Conservation (phyloP, 1,140 invertebrate genomes). For the Drosophila micromelanica region DNA sequence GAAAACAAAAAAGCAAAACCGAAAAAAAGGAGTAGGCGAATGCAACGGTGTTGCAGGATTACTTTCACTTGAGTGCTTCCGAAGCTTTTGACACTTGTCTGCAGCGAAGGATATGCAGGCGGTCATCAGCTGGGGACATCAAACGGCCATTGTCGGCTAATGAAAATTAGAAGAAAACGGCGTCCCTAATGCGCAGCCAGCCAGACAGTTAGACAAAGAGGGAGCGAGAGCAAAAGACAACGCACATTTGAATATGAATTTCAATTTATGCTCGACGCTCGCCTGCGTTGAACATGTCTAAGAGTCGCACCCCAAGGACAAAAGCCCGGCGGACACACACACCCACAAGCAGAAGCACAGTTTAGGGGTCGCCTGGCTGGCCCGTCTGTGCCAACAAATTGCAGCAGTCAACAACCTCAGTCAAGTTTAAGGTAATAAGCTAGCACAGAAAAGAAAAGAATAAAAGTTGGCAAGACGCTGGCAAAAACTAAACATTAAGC, state of each 20-base stretch:
- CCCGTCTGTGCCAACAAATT: slow-evolving; percentile 60
- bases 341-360: slow-evolving; percentile 8
- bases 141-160: slow-evolving; percentile 54
- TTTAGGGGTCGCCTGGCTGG: slow-evolving; percentile 58
- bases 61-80: slow-evolving; percentile 76
- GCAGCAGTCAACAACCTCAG: slow-evolving; percentile 78
- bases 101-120: slow-evolving; percentile 20
- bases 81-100: slow-evolving; percentile 62
- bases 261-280: slow-evolving; percentile 58
- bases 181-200: slow-evolving; percentile 52
- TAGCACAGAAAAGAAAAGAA: slow-evolving; percentile 50
- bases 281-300: slow-evolving; percentile 65
- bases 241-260: slow-evolving; percentile 71
- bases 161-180: slow-evolving; percentile 68
- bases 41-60: slow-evolving; percentile 44
- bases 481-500: slow-evolving; percentile 37
- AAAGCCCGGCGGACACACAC: slow-evolving; percentile 27
- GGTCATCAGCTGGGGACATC: slow-evolving; percentile 42
- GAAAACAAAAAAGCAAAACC: slow-evolving; percentile 54
- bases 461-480: slow-evolving; percentile 51
- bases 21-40: slow-evolving; percentile 2
- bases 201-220: neutral
- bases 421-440: slow-evolving; percentile 80
- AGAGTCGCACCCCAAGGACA: slow-evolving; percentile 71
- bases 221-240: slow-evolving; percentile 3